Evolutionary conservation across 2,888 invertebrate genomes (phyloP).

Genomic region (Ophion ellenae): DNA sequence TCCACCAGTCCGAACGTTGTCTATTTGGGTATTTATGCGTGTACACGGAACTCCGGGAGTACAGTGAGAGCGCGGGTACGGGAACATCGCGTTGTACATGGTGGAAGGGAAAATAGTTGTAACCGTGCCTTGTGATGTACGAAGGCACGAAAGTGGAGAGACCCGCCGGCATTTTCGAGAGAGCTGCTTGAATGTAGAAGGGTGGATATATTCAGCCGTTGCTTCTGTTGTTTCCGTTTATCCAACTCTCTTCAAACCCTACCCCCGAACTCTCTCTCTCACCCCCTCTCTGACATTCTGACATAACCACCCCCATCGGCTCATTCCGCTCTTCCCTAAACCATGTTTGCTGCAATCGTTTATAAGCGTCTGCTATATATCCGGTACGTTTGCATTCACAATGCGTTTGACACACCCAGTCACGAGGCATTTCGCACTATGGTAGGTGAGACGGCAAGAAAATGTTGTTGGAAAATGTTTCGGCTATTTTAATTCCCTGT

Average conservation of each 20-base stretch:
- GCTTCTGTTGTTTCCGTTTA: slow-evolving; percentile 38
- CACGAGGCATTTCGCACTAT: not conserved
- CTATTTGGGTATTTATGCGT: not conserved
- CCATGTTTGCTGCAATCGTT: not conserved
- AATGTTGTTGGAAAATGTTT: not conserved
- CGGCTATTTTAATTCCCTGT: not conserved
- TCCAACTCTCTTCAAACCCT: not conserved
- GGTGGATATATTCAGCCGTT: slow-evolving; percentile 4
- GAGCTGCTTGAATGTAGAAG: slow-evolving; percentile 8
- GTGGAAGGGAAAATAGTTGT: slow-evolving; percentile 24
- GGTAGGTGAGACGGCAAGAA: not conserved
- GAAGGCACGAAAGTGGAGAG: slow-evolving; percentile 21
- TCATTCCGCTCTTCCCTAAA: slow-evolving; percentile 23
- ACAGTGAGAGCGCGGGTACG: not conserved
- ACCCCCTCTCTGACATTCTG: not conserved
- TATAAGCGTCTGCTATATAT: not conserved
- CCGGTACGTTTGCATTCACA: not conserved
- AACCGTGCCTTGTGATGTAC: slow-evolving; percentile 12
- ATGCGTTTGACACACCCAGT: not conserved
- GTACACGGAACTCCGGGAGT: not conserved
- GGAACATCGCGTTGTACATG: slow-evolving; percentile 3
- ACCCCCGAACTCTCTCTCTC: not conserved
- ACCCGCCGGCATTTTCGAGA: slow-evolving; percentile 40
- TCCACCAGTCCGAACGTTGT: slow-evolving; percentile 31
- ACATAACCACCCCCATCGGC: slow-evolving; percentile 11